A percentile compares a stretch with the other conserved stretches of the same genome.
Conservation (phyloP, 2,888 invertebrate genomes). For the Eristalis tenax region DNA sequence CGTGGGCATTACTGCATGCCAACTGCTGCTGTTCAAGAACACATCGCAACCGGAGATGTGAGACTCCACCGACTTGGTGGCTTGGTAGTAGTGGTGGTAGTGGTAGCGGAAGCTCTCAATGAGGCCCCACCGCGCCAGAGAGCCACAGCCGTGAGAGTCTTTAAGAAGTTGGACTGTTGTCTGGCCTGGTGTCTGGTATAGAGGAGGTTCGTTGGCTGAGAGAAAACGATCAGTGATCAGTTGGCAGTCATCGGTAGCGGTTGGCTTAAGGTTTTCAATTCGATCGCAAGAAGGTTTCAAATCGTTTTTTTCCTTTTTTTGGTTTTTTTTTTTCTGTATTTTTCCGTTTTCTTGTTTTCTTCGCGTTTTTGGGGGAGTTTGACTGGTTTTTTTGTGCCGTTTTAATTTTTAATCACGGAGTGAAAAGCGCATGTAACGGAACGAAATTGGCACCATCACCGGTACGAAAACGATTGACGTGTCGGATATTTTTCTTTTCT, state of each 20-base stretch:
- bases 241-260: constrained; percentile 69
- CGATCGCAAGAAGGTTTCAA: constrained; percentile 6
- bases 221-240: constrained; percentile 68
- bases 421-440: constrained; percentile 38
- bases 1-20: background rate
- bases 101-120: constrained; percentile 33
- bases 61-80: background rate
- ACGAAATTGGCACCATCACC: constrained; percentile 39
- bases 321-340: background rate
- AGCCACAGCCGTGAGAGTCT: constrained; percentile 22
- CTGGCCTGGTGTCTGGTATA: constrained; percentile 16
- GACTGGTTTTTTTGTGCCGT: constrained; percentile 5
- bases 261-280: constrained; percentile 37
- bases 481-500: constrained; percentile 16
- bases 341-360: background rate
- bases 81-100: background rate
- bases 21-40: constrained; percentile 15
- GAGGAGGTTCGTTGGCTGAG: constrained; percentile 54
- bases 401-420: constrained; percentile 2
- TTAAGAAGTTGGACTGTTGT: constrained; percentile 43
- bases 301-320: background rate
- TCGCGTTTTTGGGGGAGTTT: background rate
- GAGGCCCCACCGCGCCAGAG: constrained; percentile 9
- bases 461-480: constrained; percentile 43
- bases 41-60: background rate